Percentiles rank a stretch among this genome's conserved stretches.
Conservation (phyloP, 2,113 vertebrate genomes). For the Solea solea region DNA sequence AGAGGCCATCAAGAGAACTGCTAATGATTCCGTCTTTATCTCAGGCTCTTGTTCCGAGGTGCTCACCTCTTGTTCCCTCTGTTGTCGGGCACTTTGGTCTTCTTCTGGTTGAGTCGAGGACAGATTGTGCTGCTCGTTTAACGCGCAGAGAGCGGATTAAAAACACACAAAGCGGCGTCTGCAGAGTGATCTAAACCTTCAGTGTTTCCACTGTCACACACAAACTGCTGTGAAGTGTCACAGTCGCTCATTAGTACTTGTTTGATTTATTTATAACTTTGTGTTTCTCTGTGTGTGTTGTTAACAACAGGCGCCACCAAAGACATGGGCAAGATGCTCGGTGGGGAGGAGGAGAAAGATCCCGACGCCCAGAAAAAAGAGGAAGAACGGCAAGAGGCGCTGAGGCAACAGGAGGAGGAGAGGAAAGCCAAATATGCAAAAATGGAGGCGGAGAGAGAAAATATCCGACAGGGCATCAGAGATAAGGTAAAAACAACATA, state of each 20-base stretch:
- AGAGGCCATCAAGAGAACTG: conserved; percentile 41
- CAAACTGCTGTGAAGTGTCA: conserved; percentile 11
- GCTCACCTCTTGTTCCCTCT: conserved; percentile 37
- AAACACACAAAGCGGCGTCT: conserved; percentile 29
- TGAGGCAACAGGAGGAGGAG: conserved; percentile 92
- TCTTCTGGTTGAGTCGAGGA: conserved; percentile 5
- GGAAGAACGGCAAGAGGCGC: conserved; percentile 90
- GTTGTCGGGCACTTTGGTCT: conserved; percentile 41
- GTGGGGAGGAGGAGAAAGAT: conserved; percentile 77
- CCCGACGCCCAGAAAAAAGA: conserved; percentile 93
- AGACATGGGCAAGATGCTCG: conserved; percentile 81
- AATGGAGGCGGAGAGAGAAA: conserved; percentile 94
- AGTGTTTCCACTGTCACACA: conserved; percentile 11
- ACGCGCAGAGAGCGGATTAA: conserved; percentile 14
- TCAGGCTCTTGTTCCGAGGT: background rate
- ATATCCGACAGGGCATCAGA: conserved; percentile 90
- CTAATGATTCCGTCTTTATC: conserved; percentile 61
- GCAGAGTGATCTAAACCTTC: conserved; percentile 31
- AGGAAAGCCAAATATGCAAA: conserved; percentile 92
- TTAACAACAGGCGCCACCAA: conserved; percentile 84
- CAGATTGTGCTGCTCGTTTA: conserved; percentile 20
- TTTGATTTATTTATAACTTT: conserved; percentile 2
- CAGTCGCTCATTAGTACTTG: background rate
- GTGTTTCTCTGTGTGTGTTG: background rate
- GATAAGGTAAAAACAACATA: conserved; percentile 85